These are phyloP conservation scores for Callyntrura guangdongensis DNA, from an alignment of 2,888 invertebrate genomes.

Conservation along the genomic window DNA sequence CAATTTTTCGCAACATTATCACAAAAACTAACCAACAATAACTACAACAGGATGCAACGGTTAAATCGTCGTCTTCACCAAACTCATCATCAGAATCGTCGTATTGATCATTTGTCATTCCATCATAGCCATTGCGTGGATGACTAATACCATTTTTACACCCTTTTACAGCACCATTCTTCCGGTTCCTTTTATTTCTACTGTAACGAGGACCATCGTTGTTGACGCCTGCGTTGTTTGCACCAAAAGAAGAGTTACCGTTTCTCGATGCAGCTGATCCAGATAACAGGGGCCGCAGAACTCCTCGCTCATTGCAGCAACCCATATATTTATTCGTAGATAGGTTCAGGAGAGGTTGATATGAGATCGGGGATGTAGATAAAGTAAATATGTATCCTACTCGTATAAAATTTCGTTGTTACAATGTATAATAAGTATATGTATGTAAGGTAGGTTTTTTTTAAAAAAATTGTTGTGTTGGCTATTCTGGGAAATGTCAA, in stretches of 20 bases:
- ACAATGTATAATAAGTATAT: not conserved
- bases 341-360: not conserved
- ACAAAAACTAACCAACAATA: slow-evolving; percentile 31
- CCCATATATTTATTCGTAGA: slow-evolving; percentile 44
- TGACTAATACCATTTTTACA: slow-evolving; percentile 63
- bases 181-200: slow-evolving; percentile 58
- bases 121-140: slow-evolving; percentile 41
- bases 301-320: slow-evolving; percentile 81
- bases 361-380: not conserved
- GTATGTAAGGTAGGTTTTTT: not conserved
- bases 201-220: slow-evolving; percentile 59
- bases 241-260: slow-evolving; percentile 48
- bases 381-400: not conserved
- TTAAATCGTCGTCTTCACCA: slow-evolving; percentile 48
- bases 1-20: slow-evolving; percentile 77
- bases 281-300: slow-evolving; percentile 81
- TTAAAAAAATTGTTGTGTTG: too few relatives aligned
- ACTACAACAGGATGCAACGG: slow-evolving; percentile 18
- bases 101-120: slow-evolving; percentile 53
- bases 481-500: too few relatives aligned
- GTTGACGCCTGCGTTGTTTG: slow-evolving; percentile 58
- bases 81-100: slow-evolving; percentile 67
- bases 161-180: slow-evolving; percentile 64
- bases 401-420: not conserved
- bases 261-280: slow-evolving; percentile 70